Evolutionary conservation across 2,113 vertebrate genomes (phyloP), one percentile per base, ranked within the genome.

Genomic region (Chiloscyllium plagiosum): DNA sequence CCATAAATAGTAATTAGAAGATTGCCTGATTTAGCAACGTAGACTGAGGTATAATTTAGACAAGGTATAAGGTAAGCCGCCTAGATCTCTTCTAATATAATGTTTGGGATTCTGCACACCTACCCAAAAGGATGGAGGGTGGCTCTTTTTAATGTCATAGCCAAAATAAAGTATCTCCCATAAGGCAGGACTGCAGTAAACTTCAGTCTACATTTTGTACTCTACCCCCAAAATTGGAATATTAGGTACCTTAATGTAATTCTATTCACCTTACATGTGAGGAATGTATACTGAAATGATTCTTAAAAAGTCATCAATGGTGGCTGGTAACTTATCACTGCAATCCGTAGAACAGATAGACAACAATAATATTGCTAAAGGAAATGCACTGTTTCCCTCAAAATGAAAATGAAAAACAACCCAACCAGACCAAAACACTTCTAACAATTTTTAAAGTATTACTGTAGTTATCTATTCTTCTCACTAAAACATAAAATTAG

Each of bases 401-500:
- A 90, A 61, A 47, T 95, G 37, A 72, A 95, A 8, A 50, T 95
- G 68, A 66, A 89, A 33, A 93, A 69, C 22, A 94, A 72, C 42
- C 93, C 42, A 95, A 52, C 93, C 47, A 72, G n/a, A 95, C 26
- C 68, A 69, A 95, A 69, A 72, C 33, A 94, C 68, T 69, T 50
- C 29, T 15, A 95, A 69, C 50, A 70, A 15, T 95, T 72, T 33
- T 61, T 61, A 61, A 61, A 47, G 4, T 2, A 37, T 95, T 95
- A 50, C 47, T 8, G 0, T 61, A 90, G 56, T 76, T 47, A 47
- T 70, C 70, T 70, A 70, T 94, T 69, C n/a, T 66, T 65, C 19
- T 95, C 69, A 50, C 94, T 95, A 95, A 95, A 70, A 29, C 72
- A 72, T 50, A 95, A 95, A 95, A 95, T 95, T 95, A 72, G 94